Evolutionary conservation across 2,888 invertebrate species (phyloP).

Genomic region (Ormyrus rosae): DNA sequence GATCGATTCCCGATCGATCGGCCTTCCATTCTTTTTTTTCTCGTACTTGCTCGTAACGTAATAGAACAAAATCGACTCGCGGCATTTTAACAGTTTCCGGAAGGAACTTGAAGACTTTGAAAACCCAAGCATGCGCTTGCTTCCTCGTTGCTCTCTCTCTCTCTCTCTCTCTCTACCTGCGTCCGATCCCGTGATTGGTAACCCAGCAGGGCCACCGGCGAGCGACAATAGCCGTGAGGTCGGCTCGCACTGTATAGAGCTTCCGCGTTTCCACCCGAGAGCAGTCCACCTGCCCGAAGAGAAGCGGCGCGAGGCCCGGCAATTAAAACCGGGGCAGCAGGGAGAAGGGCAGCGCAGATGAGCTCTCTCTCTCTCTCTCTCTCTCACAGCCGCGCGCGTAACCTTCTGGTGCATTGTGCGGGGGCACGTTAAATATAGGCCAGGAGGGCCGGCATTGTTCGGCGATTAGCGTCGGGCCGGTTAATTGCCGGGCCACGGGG

Average conservation of each 20-base stretch:
- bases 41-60: no score
- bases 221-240: no score
- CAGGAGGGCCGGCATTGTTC: slow-evolving; percentile 73
- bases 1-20: slow-evolving; percentile 68
- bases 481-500: slow-evolving; percentile 71
- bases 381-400: not conserved
- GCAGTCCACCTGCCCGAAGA: no score
- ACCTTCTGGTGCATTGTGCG: slow-evolving; percentile 52
- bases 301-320: not conserved
- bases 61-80: no score
- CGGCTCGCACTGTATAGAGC: not conserved
- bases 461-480: slow-evolving; percentile 71
- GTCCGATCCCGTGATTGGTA: no score
- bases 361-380: no score
- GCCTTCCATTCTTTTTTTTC: slow-evolving; percentile 61
- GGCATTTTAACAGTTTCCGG: no score
- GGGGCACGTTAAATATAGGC: slow-evolving; percentile 69
- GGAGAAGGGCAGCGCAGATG: not conserved
- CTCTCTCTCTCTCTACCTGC: no score
- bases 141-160: no score
- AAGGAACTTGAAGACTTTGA: no score
- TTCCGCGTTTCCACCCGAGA: slow-evolving; percentile 8
- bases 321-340: not conserved
- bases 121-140: no score
- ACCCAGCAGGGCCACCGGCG: no score